phyloP scores from a whole-genome alignment of 2,888 invertebrate genomes.

The Stictocephala bisonia region DNA sequence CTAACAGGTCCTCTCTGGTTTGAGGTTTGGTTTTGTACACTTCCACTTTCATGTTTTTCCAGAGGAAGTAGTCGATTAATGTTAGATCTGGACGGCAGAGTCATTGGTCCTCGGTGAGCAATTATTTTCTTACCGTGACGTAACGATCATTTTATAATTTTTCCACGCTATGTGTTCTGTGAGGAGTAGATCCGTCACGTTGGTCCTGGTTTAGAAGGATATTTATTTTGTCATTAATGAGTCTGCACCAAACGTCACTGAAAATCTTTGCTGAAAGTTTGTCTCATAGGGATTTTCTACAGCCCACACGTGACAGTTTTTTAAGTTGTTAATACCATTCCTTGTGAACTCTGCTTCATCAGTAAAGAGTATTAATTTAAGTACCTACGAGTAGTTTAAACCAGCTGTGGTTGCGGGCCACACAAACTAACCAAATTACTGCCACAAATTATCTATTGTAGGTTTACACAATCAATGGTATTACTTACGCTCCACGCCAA shows the following conservation, averaged over 20 bases:
- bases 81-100: neutral
- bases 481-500: too few species aligned
- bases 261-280: slow-evolving; percentile 12
- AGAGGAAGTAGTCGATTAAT: slow-evolving; percentile 1
- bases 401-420: too few species aligned
- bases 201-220: neutral
- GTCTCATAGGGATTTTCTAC: slow-evolving; percentile 7
- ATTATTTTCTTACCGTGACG: too few species aligned
- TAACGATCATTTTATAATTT: too few species aligned
- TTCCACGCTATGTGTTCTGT: neutral
- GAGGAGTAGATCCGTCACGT: slow-evolving; percentile 6
- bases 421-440: too few species aligned
- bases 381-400: too few species aligned
- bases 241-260: slow-evolving; percentile 34
- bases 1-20: neutral
- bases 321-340: slow-evolving; percentile 11
- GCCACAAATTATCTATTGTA: too few species aligned
- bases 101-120: slow-evolving; percentile 13
- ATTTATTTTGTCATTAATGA: slow-evolving; percentile 3
- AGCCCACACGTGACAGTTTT: neutral
- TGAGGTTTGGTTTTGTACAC: slow-evolving; percentile 1
- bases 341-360: slow-evolving; percentile 10
- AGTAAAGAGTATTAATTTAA: slow-evolving; percentile 18
- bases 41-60: neutral
- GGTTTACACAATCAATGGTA: too few species aligned